phyloP scores from a whole-genome alignment of 2,113 vertebrate genomes.

The Telmatochromis brichardi region DNA sequence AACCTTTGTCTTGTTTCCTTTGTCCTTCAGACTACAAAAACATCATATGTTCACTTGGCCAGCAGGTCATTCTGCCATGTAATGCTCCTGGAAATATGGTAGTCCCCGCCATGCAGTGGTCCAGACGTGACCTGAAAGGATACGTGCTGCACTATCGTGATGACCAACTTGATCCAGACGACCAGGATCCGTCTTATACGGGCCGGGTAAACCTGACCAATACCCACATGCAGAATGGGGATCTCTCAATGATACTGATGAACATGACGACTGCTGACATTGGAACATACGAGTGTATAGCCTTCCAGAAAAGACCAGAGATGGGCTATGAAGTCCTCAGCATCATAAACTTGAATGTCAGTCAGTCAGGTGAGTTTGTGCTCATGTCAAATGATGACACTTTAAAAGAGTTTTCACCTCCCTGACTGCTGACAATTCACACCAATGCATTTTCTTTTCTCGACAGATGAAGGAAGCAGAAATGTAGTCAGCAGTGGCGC shows the following conservation, averaged over 20 bases:
- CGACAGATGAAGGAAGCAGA: fast-evolving
- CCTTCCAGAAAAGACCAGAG: fast-evolving
- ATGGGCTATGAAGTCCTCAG: not conserved
- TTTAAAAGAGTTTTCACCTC: not conserved
- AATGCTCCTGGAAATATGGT: not conserved
- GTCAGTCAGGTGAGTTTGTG: not conserved
- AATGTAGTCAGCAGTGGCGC: fast-evolving
- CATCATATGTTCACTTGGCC: fast-evolving
- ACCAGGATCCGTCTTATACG: not conserved
- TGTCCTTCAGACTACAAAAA: not conserved
- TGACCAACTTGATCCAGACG: not conserved
- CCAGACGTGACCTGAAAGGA: fast-evolving
- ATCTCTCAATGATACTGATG: not conserved
- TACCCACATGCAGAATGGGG: not conserved
- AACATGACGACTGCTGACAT: not conserved
- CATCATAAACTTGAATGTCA: fast-evolving
- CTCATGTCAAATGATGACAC: not conserved
- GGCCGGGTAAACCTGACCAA: not conserved
- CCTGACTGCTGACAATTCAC: not conserved
- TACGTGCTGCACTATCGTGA: not conserved
- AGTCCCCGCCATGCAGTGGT: not conserved
- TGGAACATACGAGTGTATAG: not conserved
- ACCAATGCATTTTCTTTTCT: not conserved
- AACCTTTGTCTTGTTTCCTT: not conserved
- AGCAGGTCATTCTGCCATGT: not conserved